Evolutionary conservation across 2,888 invertebrate genomes (phyloP).

Genomic region (Hydriomena furcata): DNA sequence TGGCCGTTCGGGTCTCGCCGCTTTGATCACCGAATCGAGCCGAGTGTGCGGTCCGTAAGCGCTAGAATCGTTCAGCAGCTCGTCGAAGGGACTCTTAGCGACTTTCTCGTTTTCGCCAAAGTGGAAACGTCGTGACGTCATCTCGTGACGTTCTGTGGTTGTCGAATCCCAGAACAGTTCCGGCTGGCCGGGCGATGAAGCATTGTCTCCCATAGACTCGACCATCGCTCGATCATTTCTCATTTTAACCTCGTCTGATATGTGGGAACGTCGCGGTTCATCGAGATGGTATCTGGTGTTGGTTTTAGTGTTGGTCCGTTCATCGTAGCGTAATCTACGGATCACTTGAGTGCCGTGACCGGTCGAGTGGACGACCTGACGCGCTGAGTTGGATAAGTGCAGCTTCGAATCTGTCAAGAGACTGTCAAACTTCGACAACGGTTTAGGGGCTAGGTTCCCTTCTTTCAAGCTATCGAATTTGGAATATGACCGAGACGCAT

Average conservation of each 20-base stretch:
- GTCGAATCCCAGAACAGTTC: slow-evolving; percentile 78
- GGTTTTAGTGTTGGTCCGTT: slow-evolving; percentile 45
- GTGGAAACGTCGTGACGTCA: slow-evolving; percentile 61
- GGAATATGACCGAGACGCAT: slow-evolving; percentile 37
- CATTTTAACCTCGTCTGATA: slow-evolving; percentile 63
- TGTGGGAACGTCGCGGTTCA: slow-evolving; percentile 51
- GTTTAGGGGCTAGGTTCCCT: not conserved
- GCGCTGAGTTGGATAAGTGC: slow-evolving; percentile 62
- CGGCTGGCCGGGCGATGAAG: slow-evolving; percentile 67
- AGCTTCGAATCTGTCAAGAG: slow-evolving; percentile 63
- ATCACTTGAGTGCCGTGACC: slow-evolving; percentile 75
- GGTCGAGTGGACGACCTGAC: slow-evolving; percentile 67
- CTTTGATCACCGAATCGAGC: slow-evolving; percentile 77
- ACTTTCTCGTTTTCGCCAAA: slow-evolving; percentile 79
- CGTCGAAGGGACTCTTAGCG: slow-evolving; percentile 75
- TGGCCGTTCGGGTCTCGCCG: slow-evolving; percentile 57
- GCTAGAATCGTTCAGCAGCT: slow-evolving; percentile 70
- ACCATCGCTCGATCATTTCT: slow-evolving; percentile 57
- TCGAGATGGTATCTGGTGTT: slow-evolving; percentile 47
- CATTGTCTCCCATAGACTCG: slow-evolving; percentile 64
- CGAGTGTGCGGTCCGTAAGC: slow-evolving; percentile 65
- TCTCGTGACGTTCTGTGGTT: slow-evolving; percentile 65
- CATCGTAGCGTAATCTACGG: slow-evolving; percentile 59
- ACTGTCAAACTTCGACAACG: slow-evolving; percentile 60
- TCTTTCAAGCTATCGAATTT: slow-evolving; percentile 58